Base-by-base conservation (phyloP, 2,797 vertebrate species). In the Chaetodon trifasciatus region DNA sequence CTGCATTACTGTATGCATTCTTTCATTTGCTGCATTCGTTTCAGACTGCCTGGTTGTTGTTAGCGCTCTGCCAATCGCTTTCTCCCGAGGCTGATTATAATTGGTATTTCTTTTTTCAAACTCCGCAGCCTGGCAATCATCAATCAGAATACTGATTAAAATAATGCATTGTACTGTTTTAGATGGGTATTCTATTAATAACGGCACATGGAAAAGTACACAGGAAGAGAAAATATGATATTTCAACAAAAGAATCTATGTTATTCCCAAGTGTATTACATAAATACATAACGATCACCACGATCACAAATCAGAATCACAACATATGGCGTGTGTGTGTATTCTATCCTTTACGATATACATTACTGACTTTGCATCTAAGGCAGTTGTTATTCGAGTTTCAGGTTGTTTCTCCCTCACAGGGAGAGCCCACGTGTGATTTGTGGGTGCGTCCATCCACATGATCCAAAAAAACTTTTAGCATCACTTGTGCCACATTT, bases 71-170 rank as follows among this genome's bases (percentile, higher is more conserved):
- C 47, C 65, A n/a, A 23, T 67, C 21, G 6, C 57, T 65, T 77
- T 60, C 55, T 12, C 40, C 12, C 0, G 5, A 37, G 5, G 58
- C 72, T 83, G 74, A 89, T 87, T 87, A 75, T 65, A 77, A 83
- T 68, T 78, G 64, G 13, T 17, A 6, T 68, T 73, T 56, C 70
- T 56, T 44, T 44, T 63, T 67, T 68, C 50, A 1, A 57, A 80
- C 17, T 17, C 24, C 50, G 6, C 24, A 78, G 67, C 42, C 16
- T 23, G 17, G 64, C 74, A 88, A 78, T 81, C 62, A 77, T 55
- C 55, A 83, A 82, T 79, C 80, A 76, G 61, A 81, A 64, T 35
- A 24, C 68, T 70, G 53, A 82, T 69, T 82, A 50, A 46, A 69
- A 78, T 66, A 68, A 53, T 8, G 32, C 44, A 15, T 21, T 24